A percentile compares a stretch with the other conserved stretches of the same genome.
Conservation (phyloP, 2,888 invertebrate genomes). For the Phyllotreta striolata region DNA sequence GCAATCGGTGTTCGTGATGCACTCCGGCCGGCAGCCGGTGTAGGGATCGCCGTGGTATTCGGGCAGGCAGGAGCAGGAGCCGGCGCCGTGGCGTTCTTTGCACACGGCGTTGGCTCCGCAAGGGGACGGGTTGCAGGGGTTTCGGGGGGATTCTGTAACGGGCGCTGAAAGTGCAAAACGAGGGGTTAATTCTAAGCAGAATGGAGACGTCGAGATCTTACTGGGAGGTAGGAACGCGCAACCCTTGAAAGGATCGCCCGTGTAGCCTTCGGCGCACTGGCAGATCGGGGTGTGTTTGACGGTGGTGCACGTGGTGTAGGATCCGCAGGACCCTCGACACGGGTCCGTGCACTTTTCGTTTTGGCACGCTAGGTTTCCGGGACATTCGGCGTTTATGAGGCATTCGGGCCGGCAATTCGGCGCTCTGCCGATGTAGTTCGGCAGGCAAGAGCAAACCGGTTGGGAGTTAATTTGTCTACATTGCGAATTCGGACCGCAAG, state of each 20-base stretch:
- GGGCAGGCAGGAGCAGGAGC: constrained; percentile 70
- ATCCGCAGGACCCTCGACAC: constrained; percentile 80
- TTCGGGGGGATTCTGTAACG: constrained; percentile 60
- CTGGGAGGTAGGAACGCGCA: constrained; percentile 66
- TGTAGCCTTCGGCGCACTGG: constrained; percentile 75
- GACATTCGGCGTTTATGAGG: constrained; percentile 76
- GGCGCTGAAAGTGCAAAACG: constrained; percentile 57
- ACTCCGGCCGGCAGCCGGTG: constrained; percentile 73
- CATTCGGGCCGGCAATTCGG: constrained; percentile 74
- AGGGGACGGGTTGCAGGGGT: constrained; percentile 71
- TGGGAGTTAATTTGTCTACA: constrained; percentile 67
- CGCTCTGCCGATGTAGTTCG: constrained; percentile 68
- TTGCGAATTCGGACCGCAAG: constrained; percentile 70
- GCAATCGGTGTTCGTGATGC: constrained; percentile 73
- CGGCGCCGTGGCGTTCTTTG: constrained; percentile 69
- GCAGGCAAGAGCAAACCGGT: constrained; percentile 68
- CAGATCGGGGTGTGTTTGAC: constrained; percentile 82
- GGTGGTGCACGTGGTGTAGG: constrained; percentile 77
- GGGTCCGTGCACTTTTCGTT: constrained; percentile 82
- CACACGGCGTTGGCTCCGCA: constrained; percentile 75
- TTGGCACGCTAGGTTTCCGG: constrained; percentile 78
- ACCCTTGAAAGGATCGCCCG: constrained; percentile 71
- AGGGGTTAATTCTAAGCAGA: neutral
- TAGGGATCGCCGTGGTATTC: constrained; percentile 73
- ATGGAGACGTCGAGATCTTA: constrained; percentile 59